Percentiles rank a stretch among this genome's conserved stretches.
phyloP scores from a whole-genome alignment of 2,797 vertebrate genomes.

The Tiaroga cobitis region DNA sequence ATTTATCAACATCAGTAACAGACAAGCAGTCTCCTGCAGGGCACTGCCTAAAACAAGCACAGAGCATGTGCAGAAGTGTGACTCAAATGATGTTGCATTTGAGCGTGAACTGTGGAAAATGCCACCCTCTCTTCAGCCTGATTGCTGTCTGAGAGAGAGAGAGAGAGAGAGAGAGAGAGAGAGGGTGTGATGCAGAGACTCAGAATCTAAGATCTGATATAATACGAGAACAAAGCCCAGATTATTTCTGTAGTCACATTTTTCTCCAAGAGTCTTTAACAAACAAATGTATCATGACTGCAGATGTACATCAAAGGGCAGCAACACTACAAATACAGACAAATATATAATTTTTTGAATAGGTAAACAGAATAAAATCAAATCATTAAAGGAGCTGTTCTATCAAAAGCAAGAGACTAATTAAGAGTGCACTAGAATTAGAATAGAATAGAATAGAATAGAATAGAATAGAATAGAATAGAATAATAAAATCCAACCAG shows the following conservation, averaged over 20 bases:
- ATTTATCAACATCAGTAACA: conserved; percentile 26
- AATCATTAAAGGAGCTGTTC: background rate
- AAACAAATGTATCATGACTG: conserved; percentile 6
- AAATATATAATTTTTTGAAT: background rate
- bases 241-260: background rate
- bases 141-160: background rate
- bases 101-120: conserved; percentile 19
- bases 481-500: no score
- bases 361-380: background rate
- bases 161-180: no score
- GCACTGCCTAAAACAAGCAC: conserved; percentile 5
- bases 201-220: conserved; percentile 4
- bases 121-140: conserved; percentile 28
- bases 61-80: conserved; percentile 27
- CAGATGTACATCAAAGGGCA: background rate
- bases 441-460: background rate
- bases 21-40: conserved; percentile 26
- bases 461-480: no score
- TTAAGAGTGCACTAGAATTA: background rate
- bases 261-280: background rate
- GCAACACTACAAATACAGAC: background rate
- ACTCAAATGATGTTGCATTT: conserved; percentile 27
- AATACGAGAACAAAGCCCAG: conserved; percentile 15
- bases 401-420: background rate
- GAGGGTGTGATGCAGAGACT: background rate